phyloP scores from a whole-genome alignment of 2,888 invertebrate genomes.

The Unio delphinus region DNA sequence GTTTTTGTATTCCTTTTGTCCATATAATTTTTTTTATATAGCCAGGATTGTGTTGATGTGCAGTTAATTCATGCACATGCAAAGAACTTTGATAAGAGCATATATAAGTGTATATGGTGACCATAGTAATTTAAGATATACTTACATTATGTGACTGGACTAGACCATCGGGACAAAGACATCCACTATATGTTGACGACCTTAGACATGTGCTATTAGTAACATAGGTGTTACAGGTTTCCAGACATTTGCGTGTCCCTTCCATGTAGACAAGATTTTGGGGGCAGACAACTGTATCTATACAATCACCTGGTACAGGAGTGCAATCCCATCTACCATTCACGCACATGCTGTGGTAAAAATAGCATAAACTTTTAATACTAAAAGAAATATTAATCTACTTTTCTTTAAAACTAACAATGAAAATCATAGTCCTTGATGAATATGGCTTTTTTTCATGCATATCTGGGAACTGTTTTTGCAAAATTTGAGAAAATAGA shows the following conservation, averaged over 20 bases:
- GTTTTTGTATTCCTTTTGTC: no score
- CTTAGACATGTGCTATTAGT: neutral
- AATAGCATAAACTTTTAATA: neutral
- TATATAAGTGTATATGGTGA: no score
- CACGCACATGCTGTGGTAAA: constrained; percentile 18
- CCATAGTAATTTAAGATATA: neutral
- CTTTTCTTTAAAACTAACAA: neutral
- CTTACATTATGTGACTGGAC: constrained; percentile 21
- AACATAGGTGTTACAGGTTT: constrained; percentile 18
- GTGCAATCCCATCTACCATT: constrained; percentile 30
- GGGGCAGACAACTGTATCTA: constrained; percentile 19
- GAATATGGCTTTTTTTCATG: no score
- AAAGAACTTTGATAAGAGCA: no score
- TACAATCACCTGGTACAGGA: constrained; percentile 12
- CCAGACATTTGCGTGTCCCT: constrained; percentile 6
- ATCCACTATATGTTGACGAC: constrained; percentile 13
- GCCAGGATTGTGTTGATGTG: no score
- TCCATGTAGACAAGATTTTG: constrained; percentile 13
- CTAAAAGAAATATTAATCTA: no score
- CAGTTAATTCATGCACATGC: no score
- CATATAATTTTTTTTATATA: no score
- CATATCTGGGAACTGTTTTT: no score
- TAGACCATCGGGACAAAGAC: constrained; percentile 21
- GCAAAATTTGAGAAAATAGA: no score
- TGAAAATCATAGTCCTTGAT: no score